These are phyloP conservation scores for Urosaurus nigricauda DNA, from an alignment of 2,797 vertebrate species.

Conservation along the genomic window DNA sequence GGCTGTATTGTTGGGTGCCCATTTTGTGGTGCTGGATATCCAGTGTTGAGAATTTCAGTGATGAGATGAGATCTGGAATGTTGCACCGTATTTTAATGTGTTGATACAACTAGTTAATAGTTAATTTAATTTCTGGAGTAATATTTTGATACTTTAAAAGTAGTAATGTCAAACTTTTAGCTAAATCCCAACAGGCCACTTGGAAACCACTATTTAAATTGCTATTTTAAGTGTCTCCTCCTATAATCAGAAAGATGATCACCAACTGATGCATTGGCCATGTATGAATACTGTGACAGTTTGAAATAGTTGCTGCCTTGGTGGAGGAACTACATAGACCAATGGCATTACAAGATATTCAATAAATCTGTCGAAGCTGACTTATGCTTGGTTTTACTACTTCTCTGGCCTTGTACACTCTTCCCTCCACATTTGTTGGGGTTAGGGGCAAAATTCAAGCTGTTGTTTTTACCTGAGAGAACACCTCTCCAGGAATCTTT, in stretches of 20 bases:
- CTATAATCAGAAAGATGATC: too few species aligned
- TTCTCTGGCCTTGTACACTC: background rate
- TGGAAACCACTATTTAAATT: background rate
- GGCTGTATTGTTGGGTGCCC: background rate
- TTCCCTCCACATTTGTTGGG: too few species aligned
- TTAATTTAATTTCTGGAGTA: background rate
- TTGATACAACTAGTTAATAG: background rate
- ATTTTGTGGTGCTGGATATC: background rate
- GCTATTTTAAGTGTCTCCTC: background rate
- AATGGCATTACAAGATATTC: too few species aligned
- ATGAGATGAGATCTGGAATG: background rate
- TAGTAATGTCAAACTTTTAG: background rate
- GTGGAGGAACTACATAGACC: too few species aligned
- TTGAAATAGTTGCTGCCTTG: too few species aligned
- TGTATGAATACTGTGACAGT: too few species aligned
- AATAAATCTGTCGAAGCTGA: too few species aligned
- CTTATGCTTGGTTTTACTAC: background rate
- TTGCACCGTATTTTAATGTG: background rate
- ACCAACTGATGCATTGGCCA: too few species aligned
- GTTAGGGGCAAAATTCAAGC: too few species aligned
- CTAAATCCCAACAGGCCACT: background rate
- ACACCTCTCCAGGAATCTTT: too few species aligned
- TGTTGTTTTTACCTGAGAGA: too few species aligned
- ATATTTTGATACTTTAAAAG: background rate
- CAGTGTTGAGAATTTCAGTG: background rate